Evolutionary conservation across 1,140 invertebrate species (phyloP), one percentile per base, ranked within the genome.

Genomic region (Gryon sp.): DNA sequence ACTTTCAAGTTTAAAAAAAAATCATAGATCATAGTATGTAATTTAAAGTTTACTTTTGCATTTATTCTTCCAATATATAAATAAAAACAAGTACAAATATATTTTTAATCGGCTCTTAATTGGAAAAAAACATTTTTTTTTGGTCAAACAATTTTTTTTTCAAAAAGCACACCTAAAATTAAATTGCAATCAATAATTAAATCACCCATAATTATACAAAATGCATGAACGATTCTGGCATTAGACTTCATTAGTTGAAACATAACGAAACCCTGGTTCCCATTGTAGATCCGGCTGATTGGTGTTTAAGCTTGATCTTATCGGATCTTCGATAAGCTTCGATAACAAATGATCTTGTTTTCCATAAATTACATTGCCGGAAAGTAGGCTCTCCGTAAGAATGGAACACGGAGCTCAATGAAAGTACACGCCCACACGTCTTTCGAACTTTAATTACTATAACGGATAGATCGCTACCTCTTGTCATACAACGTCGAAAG

Each of bases 391-490:
- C 45, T 7, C 28, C 46, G 12, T 18, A 9, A 45, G 11, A 53
- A 53, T 43, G n/a, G n/a, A n/a, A 62, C 50, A 38, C 30, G 43
- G 53, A 43, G n/a, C 53, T 43, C 43, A 73, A 72, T 60, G 57
- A 79, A 76, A 79, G 73, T 76, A 40, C 62, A 73, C 77, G 73
- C 73, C 77, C 45, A 73, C 70, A 41, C 62, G 66, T 59, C 57
- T 52, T 30, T 46, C 65, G 36, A 43, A 68, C 53, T 72, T 78
- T 79, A 72, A 79, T 79, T 79, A 62, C 66, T 72, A 59, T 52
- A 79, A 72, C 66, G 59, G 65, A 74, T 59, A 68, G 55, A 65
- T 65, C 40, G 50, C 62, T 60, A 24, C 45, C n/a, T 60, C 41
- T 59, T 63, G 36, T 66, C 57, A 12, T 45, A 18, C 57, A 48